phyloP scores from a whole-genome alignment of 2,888 invertebrate genomes.

The Crioceris asparagi region DNA sequence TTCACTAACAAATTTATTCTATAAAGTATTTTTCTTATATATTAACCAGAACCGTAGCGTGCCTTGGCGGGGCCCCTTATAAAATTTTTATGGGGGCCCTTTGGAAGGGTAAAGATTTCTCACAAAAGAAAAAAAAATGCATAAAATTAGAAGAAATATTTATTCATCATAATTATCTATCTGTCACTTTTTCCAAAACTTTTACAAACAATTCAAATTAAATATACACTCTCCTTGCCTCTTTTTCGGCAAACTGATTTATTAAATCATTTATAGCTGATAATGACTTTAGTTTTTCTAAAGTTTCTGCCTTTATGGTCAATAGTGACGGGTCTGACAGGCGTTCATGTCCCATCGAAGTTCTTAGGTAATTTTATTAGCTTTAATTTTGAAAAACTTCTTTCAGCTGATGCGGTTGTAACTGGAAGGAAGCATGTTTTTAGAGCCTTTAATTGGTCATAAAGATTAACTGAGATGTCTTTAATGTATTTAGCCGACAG shows the following conservation, averaged over 20 bases:
- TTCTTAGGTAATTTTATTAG: slow-evolving; percentile 16
- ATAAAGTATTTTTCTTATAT: no score
- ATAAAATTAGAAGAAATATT: no score
- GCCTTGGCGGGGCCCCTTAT: slow-evolving; percentile 6
- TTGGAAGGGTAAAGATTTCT: no score
- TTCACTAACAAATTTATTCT: no score
- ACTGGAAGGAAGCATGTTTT: slow-evolving; percentile 19
- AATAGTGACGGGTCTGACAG: slow-evolving; percentile 14
- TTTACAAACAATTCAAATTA: slow-evolving; percentile 3
- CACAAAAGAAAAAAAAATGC: no score
- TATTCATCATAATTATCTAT: slow-evolving; percentile 4
- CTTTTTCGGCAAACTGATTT: no score
- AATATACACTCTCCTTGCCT: no score
- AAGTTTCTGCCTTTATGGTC: slow-evolving; percentile 12
- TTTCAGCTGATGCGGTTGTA: slow-evolving; percentile 17
- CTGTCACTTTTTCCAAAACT: background rate
- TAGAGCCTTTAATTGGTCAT: no score
- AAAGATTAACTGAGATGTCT: slow-evolving; percentile 19
- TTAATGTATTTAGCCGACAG: slow-evolving; percentile 14
- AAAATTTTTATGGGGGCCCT: slow-evolving; percentile 4
- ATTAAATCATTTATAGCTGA: no score
- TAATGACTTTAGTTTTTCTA: slow-evolving; percentile 8
- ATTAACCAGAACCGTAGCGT: slow-evolving; percentile 4
- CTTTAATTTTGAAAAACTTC: no score
- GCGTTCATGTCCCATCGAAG: slow-evolving; percentile 15